These are phyloP conservation scores for Drosophila peninsularis DNA, from an alignment of 2,888 invertebrate species.

Conservation along the genomic window DNA sequence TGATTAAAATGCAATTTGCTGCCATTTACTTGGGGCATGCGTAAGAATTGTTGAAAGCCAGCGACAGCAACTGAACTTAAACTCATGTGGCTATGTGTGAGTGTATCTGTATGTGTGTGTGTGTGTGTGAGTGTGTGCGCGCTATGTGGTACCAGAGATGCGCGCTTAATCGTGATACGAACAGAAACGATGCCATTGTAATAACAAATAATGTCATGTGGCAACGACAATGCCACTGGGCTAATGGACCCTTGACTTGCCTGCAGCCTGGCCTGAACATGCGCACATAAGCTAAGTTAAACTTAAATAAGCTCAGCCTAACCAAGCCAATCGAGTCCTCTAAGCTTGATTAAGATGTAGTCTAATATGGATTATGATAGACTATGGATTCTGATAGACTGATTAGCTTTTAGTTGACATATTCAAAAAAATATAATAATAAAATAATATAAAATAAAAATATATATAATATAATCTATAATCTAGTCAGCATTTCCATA, in stretches of 20 bases:
- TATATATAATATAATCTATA: neutral
- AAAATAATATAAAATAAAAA: neutral
- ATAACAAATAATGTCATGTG: slow-evolving; percentile 4
- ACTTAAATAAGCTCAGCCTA: neutral
- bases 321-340: neutral
- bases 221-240: neutral
- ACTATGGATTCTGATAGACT: no score
- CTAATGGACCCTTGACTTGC: neutral
- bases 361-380: neutral
- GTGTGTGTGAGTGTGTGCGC: slow-evolving; percentile 5
- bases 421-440: no score
- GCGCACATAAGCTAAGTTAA: neutral
- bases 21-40: slow-evolving; percentile 60
- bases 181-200: neutral
- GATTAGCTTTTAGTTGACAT: neutral
- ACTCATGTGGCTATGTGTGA: neutral
- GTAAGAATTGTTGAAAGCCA: slow-evolving; percentile 47
- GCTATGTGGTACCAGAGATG: slow-evolving; percentile 7
- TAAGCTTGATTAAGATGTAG: neutral
- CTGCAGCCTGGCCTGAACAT: neutral
- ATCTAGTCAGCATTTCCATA: neutral
- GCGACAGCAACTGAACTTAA: slow-evolving; percentile 19
- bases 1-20: slow-evolving; percentile 77
- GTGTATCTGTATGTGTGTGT: neutral
- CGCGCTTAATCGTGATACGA: slow-evolving; percentile 16